phyloP scores from a whole-genome alignment of 30 jellyfish, hydroid and myxozoan species.

The Hydra vulgaris region DNA sequence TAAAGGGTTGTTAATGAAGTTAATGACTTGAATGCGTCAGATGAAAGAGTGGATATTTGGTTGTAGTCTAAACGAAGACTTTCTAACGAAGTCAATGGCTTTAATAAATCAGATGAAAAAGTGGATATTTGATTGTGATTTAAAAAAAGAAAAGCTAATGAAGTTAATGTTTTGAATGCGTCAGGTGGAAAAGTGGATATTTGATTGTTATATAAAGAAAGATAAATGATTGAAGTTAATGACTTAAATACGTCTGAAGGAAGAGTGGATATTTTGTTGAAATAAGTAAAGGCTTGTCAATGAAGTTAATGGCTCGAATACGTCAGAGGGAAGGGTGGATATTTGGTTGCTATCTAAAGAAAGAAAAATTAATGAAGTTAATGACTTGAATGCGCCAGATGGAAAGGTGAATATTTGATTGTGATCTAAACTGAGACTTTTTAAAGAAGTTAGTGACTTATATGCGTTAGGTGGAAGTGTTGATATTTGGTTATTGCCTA shows the following conservation, averaged over 20 bases:
- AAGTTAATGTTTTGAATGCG: not conserved
- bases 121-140: not conserved
- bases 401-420: not conserved
- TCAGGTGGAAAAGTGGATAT: not conserved
- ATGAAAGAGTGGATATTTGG: not conserved
- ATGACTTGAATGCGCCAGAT: not conserved
- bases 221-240: not conserved
- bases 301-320: not conserved
- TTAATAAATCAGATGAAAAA: not conserved
- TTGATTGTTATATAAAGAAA: not conserved
- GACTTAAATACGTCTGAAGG: not conserved
- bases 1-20: not conserved
- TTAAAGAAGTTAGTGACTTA: not conserved
- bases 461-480: not conserved
- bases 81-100: not conserved
- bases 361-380: not conserved
- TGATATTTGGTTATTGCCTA: not conserved
- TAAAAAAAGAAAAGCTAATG: not conserved
- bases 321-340: not conserved
- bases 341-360: not conserved
- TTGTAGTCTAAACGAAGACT: not conserved
- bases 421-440: not conserved
- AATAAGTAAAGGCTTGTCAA: not conserved
- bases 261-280: not conserved
- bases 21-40: not conserved